Evolutionary conservation across 2,113 vertebrate species (phyloP).

Genomic region (Gnathonemus longibarbis): DNA sequence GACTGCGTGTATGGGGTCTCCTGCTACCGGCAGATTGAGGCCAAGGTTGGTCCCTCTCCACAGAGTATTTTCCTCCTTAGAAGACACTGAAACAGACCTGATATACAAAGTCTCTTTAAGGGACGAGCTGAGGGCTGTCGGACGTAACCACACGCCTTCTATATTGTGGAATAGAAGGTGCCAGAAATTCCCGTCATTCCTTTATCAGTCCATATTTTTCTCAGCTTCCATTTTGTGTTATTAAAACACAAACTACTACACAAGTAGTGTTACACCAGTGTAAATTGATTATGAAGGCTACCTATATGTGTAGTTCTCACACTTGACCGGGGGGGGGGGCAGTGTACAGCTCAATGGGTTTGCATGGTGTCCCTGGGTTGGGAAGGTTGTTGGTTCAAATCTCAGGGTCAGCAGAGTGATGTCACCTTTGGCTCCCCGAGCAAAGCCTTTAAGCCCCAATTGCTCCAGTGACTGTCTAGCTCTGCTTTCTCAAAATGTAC

Average conservation of each 20-base stretch:
- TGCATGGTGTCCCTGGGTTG: neutral
- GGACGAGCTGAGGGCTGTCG: neutral
- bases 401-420: neutral
- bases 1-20: constrained; percentile 90
- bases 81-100: neutral
- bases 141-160: neutral
- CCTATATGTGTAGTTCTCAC: neutral
- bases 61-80: neutral
- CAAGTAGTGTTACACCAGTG: neutral
- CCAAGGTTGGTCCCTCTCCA: constrained; percentile 68
- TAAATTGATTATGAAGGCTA: neutral
- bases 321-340: neutral
- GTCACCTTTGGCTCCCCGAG: neutral
- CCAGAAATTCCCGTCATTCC: neutral
- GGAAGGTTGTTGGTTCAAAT: neutral
- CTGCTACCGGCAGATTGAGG: constrained; percentile 95
- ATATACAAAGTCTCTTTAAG: neutral
- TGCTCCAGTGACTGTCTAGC: neutral
- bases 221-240: neutral
- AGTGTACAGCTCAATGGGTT: no score
- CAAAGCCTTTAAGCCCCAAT: neutral
- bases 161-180: neutral
- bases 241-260: neutral
- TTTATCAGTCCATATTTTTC: neutral
- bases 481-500: neutral